A percentile compares a stretch with the other conserved stretches of the same genome.
Evolutionary conservation across 2,888 invertebrate species (phyloP).

Genomic region (Hemaris fuciformis): DNA sequence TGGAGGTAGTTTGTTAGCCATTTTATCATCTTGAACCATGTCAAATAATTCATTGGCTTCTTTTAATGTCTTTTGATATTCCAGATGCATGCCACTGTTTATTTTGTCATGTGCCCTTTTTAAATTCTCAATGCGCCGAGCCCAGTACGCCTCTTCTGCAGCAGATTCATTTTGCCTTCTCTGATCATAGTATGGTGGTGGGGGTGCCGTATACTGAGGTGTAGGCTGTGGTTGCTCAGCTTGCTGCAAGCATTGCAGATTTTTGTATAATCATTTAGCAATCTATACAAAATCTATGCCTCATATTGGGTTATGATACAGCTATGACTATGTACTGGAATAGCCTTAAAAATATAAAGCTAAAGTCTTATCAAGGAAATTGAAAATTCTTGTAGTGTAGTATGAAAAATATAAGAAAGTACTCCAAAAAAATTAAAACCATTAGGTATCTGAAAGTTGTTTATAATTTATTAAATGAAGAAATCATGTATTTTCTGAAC

Average conservation of each 20-base stretch:
- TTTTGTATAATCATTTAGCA: too few relatives aligned
- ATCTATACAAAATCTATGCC: not conserved
- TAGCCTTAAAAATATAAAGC: too few relatives aligned
- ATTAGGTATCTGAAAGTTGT: too few relatives aligned
- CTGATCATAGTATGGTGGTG: slow-evolving; percentile 55
- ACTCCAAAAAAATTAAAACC: too few relatives aligned
- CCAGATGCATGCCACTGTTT: slow-evolving; percentile 63
- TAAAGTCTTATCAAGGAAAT: too few relatives aligned
- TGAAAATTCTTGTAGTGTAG: too few relatives aligned
- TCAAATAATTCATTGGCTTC: slow-evolving; percentile 70
- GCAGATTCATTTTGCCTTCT: slow-evolving; percentile 54
- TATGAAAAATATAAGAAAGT: too few relatives aligned
- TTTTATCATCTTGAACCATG: slow-evolving; percentile 56
- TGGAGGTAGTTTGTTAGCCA: slow-evolving; percentile 61
- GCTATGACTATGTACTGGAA: not conserved
- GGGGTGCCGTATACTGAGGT: slow-evolving; percentile 48
- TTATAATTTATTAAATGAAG: too few relatives aligned
- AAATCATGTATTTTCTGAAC: too few relatives aligned
- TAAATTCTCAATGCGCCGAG: slow-evolving; percentile 65
- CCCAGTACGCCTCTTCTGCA: slow-evolving; percentile 74
- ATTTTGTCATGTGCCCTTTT: slow-evolving; percentile 71
- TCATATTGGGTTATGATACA: too few relatives aligned
- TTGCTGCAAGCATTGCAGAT: slow-evolving; percentile 47
- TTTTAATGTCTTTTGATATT: slow-evolving; percentile 71
- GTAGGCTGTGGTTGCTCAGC: slow-evolving; percentile 48